These are phyloP conservation scores for Buceros bicornis DNA, from an alignment of 2,797 vertebrate species.

Conservation along the genomic window DNA sequence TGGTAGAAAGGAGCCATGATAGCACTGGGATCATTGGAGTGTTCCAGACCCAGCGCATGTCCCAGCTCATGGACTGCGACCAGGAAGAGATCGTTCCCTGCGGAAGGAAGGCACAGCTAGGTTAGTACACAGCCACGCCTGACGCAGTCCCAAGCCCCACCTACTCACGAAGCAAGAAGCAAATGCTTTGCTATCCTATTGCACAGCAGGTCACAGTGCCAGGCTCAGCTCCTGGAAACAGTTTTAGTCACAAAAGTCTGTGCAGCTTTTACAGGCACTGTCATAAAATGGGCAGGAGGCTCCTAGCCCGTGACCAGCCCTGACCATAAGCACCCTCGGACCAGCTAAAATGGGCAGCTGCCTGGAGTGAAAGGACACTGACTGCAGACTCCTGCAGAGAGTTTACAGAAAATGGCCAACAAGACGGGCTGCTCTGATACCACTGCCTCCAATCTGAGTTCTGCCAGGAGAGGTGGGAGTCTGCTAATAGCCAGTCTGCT, in stretches of 20 bases:
- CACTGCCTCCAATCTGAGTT: not conserved
- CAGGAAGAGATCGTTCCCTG: constrained; percentile 96
- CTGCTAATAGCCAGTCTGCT: not conserved
- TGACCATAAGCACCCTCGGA: not conserved
- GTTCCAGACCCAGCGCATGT: constrained; percentile 93
- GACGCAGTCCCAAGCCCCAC: not conserved
- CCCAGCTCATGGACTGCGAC: constrained; percentile 96
- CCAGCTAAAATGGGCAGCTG: not conserved
- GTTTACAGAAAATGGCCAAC: not conserved
- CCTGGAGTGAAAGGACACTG: not conserved
- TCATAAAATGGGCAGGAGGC: not conserved
- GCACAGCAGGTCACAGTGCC: not conserved
- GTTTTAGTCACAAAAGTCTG: not conserved
- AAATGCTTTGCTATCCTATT: not conserved
- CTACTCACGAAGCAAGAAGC: not conserved
- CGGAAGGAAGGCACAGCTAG: constrained; percentile 16
- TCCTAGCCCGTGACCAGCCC: not conserved
- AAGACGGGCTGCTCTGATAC: not conserved
- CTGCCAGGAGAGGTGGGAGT: not conserved
- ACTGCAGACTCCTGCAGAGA: not conserved
- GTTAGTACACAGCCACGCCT: not conserved
- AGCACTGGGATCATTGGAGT: constrained; percentile 95
- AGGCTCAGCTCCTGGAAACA: not conserved
- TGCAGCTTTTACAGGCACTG: not conserved
- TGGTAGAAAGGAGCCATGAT: constrained; percentile 99